phyloP scores from a whole-genome alignment of 2,888 invertebrate genomes.

The Stenodera caucasica region DNA sequence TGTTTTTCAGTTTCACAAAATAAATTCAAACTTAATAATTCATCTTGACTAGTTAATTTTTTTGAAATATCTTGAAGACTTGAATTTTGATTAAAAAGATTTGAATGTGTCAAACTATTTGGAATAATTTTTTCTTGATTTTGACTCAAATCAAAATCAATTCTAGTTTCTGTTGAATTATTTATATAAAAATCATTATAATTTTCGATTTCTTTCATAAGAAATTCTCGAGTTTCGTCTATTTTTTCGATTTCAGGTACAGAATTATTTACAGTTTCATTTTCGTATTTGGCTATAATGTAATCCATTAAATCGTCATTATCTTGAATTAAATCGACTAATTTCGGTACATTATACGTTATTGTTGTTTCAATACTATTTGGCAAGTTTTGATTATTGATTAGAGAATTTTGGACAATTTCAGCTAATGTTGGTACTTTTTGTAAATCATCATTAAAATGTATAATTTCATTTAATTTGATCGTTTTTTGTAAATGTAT shows the following conservation, averaged over 20 bases:
- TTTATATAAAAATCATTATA: constrained; percentile 23
- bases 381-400: background rate
- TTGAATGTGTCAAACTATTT: constrained; percentile 46
- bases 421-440: background rate
- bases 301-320: constrained; percentile 46
- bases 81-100: constrained; percentile 29
- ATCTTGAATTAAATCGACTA: constrained; percentile 46
- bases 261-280: constrained; percentile 23
- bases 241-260: constrained; percentile 8
- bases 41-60: constrained; percentile 22
- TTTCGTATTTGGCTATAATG: constrained; percentile 42
- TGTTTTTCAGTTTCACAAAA: constrained; percentile 22
- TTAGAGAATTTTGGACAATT: constrained; percentile 6
- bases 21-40: constrained; percentile 35
- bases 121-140: constrained; percentile 46
- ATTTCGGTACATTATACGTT: constrained; percentile 42
- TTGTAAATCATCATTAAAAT: constrained; percentile 25
- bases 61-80: constrained; percentile 23
- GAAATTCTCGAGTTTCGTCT: constrained; percentile 27
- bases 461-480: constrained; percentile 39
- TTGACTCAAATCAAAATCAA: constrained; percentile 45
- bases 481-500: constrained; percentile 31
- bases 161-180: constrained; percentile 9
- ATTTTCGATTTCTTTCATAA: constrained; percentile 24
- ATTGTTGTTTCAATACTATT: constrained; percentile 16